Evolutionary conservation across 2,888 invertebrate species (phyloP).

Genomic region (Sphaeridia pumilis): DNA sequence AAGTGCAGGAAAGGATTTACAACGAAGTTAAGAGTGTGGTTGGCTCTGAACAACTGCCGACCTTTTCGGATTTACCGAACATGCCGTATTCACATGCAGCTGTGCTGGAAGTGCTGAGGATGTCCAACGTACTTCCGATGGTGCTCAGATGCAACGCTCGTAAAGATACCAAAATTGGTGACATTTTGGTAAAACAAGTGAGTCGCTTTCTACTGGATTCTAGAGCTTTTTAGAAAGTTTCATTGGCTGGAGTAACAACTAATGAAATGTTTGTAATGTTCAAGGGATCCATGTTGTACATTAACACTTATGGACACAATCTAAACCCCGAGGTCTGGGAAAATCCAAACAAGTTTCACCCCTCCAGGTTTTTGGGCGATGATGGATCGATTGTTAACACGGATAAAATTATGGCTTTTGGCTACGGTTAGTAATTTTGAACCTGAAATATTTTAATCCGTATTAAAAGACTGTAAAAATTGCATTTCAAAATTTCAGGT

Average conservation of each 20-base stretch:
- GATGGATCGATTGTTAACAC: not conserved
- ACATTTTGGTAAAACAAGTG: no score
- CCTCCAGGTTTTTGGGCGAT: not conserved
- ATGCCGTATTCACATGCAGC: not conserved
- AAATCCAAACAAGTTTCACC: not conserved
- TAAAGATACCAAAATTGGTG: no score
- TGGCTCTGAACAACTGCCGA: slow-evolving; percentile 4
- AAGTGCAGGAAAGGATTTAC: slow-evolving; percentile 12
- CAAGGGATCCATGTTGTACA: not conserved
- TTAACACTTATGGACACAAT: not conserved
- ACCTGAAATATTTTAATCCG: not conserved
- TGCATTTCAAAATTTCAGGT: not conserved
- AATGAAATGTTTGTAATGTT: no score
- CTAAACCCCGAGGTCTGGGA: not conserved
- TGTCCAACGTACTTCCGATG: not conserved
- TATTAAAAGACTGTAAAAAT: no score
- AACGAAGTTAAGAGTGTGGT: slow-evolving; percentile 12
- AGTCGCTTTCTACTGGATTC: no score
- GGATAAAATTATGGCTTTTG: not conserved
- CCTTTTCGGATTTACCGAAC: not conserved
- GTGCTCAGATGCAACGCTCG: not conserved
- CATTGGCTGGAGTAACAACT: no score
- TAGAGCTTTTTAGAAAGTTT: no score
- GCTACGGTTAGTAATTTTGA: not conserved
- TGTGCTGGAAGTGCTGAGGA: not conserved